Conservation (phyloP, 2,888 invertebrate species). For the Caenorhabditis sulstoni region DNA sequence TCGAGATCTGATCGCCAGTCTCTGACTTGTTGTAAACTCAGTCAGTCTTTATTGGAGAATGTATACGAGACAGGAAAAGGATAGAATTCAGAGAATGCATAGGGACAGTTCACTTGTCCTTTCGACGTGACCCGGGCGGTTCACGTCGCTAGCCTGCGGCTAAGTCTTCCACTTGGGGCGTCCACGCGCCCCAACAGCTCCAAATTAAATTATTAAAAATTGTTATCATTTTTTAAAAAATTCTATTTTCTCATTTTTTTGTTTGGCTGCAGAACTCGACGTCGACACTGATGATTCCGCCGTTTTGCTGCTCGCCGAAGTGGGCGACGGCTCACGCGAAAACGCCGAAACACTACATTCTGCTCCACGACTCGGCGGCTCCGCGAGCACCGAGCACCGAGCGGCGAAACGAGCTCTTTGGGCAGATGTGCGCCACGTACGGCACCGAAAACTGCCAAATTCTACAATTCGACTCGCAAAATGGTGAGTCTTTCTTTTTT, state of each 20-base stretch:
- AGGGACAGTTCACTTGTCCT: too few relatives aligned
- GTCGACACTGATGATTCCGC: conserved; percentile 64
- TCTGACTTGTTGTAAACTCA: too few relatives aligned
- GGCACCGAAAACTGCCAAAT: conserved; percentile 90
- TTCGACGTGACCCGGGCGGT: too few relatives aligned
- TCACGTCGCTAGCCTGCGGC: too few relatives aligned
- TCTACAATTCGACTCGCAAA: conserved; percentile 31
- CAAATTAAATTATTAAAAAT: neutral
- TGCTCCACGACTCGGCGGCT: conserved; percentile 87
- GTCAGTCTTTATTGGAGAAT: too few relatives aligned
- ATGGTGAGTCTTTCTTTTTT: conserved; percentile 21
- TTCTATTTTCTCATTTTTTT: too few relatives aligned
- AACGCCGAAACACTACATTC: conserved; percentile 90
- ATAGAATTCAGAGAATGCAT: too few relatives aligned
- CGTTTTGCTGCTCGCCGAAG: conserved; percentile 75
- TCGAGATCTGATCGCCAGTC: too few relatives aligned
- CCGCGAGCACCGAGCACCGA: neutral
- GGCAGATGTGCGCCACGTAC: conserved; percentile 90
- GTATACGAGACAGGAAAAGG: too few relatives aligned
- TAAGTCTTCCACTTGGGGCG: too few relatives aligned
- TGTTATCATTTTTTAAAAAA: conserved; percentile 5
- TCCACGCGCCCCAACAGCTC: too few relatives aligned
- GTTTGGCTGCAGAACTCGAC: conserved; percentile 75
- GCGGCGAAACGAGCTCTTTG: conserved; percentile 85
- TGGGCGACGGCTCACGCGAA: conserved; percentile 84